These are phyloP conservation scores for Limnephilus lunatus DNA, from an alignment of 2,888 invertebrate species.

Conservation along the genomic window DNA sequence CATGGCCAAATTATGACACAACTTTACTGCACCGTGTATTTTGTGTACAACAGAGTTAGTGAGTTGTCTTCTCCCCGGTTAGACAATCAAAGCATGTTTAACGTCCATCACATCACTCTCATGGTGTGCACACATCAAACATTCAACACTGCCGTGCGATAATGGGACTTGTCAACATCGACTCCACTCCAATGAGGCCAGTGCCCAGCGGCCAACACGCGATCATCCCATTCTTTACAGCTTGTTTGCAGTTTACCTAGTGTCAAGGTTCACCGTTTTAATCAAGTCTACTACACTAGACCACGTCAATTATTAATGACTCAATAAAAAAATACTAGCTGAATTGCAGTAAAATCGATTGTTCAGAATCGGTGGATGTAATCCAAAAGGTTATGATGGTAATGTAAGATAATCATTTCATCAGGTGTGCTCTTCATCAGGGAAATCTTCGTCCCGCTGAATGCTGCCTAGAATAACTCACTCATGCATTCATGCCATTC, in stretches of 20 bases:
- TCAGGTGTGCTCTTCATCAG: neutral
- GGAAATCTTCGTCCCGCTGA: neutral
- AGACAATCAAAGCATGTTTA: conserved; percentile 60
- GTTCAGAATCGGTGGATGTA: neutral
- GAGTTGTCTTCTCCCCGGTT: conserved; percentile 36
- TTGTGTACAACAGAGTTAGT: neutral
- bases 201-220: conserved; percentile 28
- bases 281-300: neutral
- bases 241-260: neutral
- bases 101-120: conserved; percentile 60
- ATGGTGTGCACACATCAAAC: conserved; percentile 58
- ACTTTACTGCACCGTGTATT: neutral
- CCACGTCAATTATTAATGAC: neutral
- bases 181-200: neutral
- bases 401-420: neutral
- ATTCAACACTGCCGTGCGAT: conserved; percentile 57
- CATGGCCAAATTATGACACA: conserved; percentile 45
- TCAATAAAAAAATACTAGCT: neutral
- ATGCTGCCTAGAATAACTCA: neutral
- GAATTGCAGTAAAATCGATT: too few relatives aligned
- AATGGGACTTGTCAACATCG: conserved; percentile 56
- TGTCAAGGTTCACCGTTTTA: neutral
- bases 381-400: neutral
- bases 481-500: neutral
- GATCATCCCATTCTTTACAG: conserved; percentile 24